phyloP scores from a whole-genome alignment of 1,140 invertebrate species.

The Pseudomyrmex sp. region DNA sequence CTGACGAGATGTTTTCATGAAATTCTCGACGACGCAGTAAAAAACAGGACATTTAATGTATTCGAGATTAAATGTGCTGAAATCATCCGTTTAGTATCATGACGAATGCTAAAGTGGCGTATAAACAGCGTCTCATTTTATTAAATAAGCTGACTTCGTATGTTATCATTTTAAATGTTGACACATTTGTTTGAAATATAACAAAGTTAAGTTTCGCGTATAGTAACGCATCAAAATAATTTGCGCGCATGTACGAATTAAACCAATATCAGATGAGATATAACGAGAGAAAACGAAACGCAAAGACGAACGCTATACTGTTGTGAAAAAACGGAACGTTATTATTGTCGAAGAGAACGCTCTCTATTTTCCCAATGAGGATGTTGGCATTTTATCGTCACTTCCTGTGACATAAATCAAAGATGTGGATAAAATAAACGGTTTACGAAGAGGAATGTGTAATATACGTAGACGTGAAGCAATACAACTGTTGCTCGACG shows the following conservation, averaged over 20 bases:
- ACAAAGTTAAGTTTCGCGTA: too few relatives aligned
- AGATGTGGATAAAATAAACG: slow-evolving; percentile 4
- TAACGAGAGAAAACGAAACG: not conserved
- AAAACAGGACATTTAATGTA: not conserved
- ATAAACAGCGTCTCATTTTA: too few relatives aligned
- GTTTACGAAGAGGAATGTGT: not conserved
- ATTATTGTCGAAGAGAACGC: not conserved
- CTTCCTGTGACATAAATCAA: slow-evolving; percentile 5
- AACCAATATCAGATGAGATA: not conserved
- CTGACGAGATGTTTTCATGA: not conserved
- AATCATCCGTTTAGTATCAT: not conserved
- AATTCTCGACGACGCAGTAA: slow-evolving; percentile 5
- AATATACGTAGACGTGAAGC: not conserved
- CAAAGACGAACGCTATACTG: not conserved
- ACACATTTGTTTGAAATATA: too few relatives aligned
- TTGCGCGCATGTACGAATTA: not conserved
- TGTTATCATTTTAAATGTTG: not conserved
- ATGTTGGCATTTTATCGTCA: slow-evolving; percentile 8
- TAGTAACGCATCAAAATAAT: too few relatives aligned
- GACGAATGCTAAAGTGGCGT: too few relatives aligned
- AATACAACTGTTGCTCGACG: slow-evolving; percentile 1
- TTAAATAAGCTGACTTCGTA: not conserved
- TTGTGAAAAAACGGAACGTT: not conserved
- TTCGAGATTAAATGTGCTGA: not conserved
- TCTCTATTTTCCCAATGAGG: slow-evolving; percentile 19